Evolutionary conservation across 2,888 invertebrate species (phyloP).

Genomic region (Agrotis segetum): DNA sequence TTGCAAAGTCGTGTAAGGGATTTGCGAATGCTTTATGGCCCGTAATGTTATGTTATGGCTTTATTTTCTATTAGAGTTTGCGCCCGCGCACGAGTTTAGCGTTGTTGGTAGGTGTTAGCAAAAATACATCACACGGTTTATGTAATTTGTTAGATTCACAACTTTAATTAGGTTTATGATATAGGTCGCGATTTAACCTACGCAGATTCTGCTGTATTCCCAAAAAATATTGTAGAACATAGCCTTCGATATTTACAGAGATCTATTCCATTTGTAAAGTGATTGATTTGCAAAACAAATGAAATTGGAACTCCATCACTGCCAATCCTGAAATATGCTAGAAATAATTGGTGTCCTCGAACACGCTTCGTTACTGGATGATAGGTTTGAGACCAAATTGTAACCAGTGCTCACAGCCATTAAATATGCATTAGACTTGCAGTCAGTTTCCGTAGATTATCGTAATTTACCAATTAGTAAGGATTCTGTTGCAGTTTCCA

Average conservation of each 20-base stretch:
- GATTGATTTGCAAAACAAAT: slow-evolving; percentile 38
- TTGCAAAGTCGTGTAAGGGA: slow-evolving; percentile 57
- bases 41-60: slow-evolving; percentile 47
- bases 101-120: slow-evolving; percentile 2
- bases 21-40: slow-evolving; percentile 56
- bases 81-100: slow-evolving; percentile 30
- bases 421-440: slow-evolving; percentile 45
- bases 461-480: slow-evolving; percentile 8
- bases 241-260: neutral
- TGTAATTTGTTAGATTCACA: neutral
- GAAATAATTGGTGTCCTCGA: slow-evolving; percentile 42
- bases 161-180: neutral
- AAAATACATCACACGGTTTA: neutral
- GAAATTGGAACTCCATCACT: slow-evolving; percentile 17
- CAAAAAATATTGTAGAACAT: neutral
- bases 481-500: slow-evolving; percentile 5
- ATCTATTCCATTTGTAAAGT: neutral
- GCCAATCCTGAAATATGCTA: slow-evolving; percentile 33
- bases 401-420: slow-evolving; percentile 33
- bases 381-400: slow-evolving; percentile 16
- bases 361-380: slow-evolving; percentile 16
- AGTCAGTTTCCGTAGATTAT: slow-evolving; percentile 17
- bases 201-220: neutral
- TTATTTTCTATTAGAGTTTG: slow-evolving; percentile 56
- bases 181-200: neutral